Evolutionary conservation across 1,140 invertebrate species (phyloP), one percentile per base, ranked within the genome.

Genomic region (Drosophila murphyi): DNA sequence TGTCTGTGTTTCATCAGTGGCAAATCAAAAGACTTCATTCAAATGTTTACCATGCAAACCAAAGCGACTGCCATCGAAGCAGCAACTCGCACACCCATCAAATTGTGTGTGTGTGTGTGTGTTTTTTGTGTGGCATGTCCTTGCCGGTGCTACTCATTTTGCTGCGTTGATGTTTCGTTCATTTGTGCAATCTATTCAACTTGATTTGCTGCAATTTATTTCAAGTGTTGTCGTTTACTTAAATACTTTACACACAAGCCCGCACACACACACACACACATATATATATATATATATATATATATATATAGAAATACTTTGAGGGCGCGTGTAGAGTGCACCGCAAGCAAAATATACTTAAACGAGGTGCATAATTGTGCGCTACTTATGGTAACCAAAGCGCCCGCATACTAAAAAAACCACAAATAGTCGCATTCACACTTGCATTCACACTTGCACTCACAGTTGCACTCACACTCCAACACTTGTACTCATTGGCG

Each of bases 161-260:
- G 63, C 67, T 34, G 54, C 67, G 76, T 68, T 80, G 78, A 73
- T 80, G 78, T 78, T 80, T 56, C 75, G 63, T 74, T 88, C 70
- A 80, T 82, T 87, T 73, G 77, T 80, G 80, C 83, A 78, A 88
- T 88, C 89, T 88, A 88, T 88, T 88, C 83, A 88, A 89, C 83
- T 88, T 89, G 83, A 88, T 88, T 88, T 88, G 83, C 76, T 67
- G 83, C 85, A 88, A 88, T 88, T 88, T 88, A 83, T 88, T 88
- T 88, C 76, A 88, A 88, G 83, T 88, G 83, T 72, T 88, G 85
- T 88, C 83, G 80, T 88, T 88, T 88, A 88, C 89, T 88, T 89
- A 87, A 87, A 80, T 83, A 88, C 83, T 80, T 77, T 35, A 60
- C 67, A 69, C 41, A 72, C 68, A 61, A 31, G 68, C 52, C 50